A percentile compares a stretch with the other conserved stretches of the same genome.
Evolutionary conservation across 2,797 vertebrate genomes (phyloP).

Genomic region (Presbytis comata): DNA sequence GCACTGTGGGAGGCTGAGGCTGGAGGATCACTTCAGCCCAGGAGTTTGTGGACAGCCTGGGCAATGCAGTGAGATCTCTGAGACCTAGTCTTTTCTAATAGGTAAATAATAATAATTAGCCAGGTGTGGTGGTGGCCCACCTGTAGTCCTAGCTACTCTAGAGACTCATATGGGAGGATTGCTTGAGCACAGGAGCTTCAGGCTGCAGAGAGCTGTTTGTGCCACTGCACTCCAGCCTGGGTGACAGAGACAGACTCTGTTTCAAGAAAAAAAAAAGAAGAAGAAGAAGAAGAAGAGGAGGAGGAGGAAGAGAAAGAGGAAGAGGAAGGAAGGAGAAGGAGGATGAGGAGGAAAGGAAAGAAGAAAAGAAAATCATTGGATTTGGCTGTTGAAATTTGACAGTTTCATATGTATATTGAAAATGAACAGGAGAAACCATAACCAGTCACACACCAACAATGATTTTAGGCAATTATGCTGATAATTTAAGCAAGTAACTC

Average conservation of each 20-base stretch:
- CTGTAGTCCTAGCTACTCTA: background rate
- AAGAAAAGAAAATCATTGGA: background rate
- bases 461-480: background rate
- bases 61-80: background rate
- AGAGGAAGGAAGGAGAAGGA: no score
- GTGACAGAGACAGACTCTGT: background rate
- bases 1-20: background rate
- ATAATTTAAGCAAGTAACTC: background rate
- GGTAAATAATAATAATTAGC: background rate
- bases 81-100: background rate
- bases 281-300: accelerated
- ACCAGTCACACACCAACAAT: background rate
- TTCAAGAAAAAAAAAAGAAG: no score
- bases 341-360: no score
- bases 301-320: no score
- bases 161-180: background rate
- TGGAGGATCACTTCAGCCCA: background rate
- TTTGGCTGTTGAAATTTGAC: background rate
- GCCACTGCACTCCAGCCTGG: background rate
- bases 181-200: background rate
- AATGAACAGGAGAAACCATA: background rate
- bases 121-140: background rate
- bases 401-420: background rate
- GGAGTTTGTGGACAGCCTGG: background rate
- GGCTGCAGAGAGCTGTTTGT: background rate